These are phyloP conservation scores for Bibio marci DNA, from an alignment of 2,888 invertebrate species.

Conservation along the genomic window DNA sequence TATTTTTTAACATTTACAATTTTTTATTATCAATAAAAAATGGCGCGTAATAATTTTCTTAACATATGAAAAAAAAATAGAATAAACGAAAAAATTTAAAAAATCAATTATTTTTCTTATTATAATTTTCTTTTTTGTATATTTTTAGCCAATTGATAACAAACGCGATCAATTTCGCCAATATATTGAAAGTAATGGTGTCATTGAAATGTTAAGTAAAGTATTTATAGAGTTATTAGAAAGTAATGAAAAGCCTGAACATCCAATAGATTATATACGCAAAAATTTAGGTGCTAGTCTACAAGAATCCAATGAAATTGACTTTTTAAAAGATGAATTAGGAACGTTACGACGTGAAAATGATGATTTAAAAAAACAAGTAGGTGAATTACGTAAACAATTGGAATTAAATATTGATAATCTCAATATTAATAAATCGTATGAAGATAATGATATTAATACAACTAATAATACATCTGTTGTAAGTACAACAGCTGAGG, in stretches of 20 bases:
- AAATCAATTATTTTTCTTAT: no score
- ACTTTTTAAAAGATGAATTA: slow-evolving; percentile 19
- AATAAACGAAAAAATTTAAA: no score
- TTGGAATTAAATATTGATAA: no score
- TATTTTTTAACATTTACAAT: no score
- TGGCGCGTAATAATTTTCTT: no score
- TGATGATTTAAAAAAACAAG: slow-evolving; percentile 7
- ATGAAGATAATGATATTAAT: no score
- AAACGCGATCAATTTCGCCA: slow-evolving; percentile 28
- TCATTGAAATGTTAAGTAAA: slow-evolving; percentile 25
- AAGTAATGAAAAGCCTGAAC: slow-evolving; percentile 20
- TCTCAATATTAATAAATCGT: no score
- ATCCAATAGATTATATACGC: slow-evolving; percentile 24
- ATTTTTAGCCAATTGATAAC: slow-evolving; percentile 26
- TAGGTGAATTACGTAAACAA: not conserved
- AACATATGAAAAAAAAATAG: no score
- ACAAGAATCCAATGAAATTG: slow-evolving; percentile 20
- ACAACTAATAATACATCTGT: no score
- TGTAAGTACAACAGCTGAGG: no score
- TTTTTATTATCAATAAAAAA: no score
- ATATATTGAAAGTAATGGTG: slow-evolving; percentile 25
- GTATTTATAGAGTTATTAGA: slow-evolving; percentile 23
- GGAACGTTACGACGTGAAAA: slow-evolving; percentile 20
- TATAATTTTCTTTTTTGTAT: slow-evolving; percentile 1
- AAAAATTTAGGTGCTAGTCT: slow-evolving; percentile 21